Evolutionary conservation across 2,113 vertebrate species (phyloP), one percentile per base, ranked within the genome.

Genomic region (Siniperca knerii): DNA sequence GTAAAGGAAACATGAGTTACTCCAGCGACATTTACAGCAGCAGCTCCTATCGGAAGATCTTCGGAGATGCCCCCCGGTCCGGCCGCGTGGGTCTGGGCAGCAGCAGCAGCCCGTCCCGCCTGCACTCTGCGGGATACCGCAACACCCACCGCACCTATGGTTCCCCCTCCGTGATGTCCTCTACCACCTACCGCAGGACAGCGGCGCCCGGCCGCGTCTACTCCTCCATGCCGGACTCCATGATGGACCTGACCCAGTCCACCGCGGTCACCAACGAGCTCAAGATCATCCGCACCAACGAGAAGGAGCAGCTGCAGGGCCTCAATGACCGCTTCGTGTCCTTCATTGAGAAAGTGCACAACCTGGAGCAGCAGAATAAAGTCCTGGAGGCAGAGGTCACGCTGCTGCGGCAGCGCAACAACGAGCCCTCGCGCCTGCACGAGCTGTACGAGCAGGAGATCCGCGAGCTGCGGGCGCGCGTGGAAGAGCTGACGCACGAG

Each of bases 311-410:
- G 90, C 93, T 97, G 85, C 96, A 96, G 87, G 96, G 96, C 77
- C 94, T 97, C 46, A 97, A 97, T 82, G 96, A 97, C 95, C 96
- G 96, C 85, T 97, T 97, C 89, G 96, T 95, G 81, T 92, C 94
- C 88, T 97, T 96, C 94, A 96, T 97, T 33, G 96, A 97, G 91
- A 96, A 96, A 65, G 96, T 97, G 75, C 96, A 95, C 87, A 92
- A 94, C 86, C 90, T 97, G 81, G 96, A 97, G 94, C 96, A 96
- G 94, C 96, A 96, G 83, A 97, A 97, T 80, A 95, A 95, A 77
- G 95, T 96, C 10, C 95, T 97, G 62, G 96, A 96, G 86, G 94
- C 96, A 6, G 96, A 97, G 90, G 96, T 95, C 9, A 87, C 92
- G 20, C 50, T 94, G 79, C 95, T 96, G 93, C 94, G 96, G 4